phyloP scores from a whole-genome alignment of 1,140 invertebrate species.

The Drosophila arawakana region DNA sequence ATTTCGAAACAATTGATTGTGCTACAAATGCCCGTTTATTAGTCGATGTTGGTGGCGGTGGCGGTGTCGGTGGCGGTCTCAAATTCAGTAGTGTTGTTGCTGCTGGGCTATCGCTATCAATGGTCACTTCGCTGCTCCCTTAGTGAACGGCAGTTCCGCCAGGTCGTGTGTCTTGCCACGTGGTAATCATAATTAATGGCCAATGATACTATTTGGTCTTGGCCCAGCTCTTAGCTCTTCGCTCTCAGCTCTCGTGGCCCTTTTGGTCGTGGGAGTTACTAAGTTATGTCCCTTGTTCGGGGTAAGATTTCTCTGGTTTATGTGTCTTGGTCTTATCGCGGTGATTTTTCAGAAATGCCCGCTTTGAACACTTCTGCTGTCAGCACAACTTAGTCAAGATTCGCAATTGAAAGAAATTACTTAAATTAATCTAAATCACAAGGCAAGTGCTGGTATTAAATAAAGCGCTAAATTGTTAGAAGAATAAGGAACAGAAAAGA shows the following conservation, averaged over 20 bases:
- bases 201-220: conserved; percentile 65
- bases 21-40: conserved; percentile 82
- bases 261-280: conserved; percentile 40
- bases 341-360: conserved; percentile 58
- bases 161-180: conserved; percentile 79
- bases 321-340: conserved; percentile 45
- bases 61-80: background rate
- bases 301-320: conserved; percentile 46
- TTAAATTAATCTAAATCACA: conserved; percentile 36
- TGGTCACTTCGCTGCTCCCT: conserved; percentile 31
- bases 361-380: conserved; percentile 12
- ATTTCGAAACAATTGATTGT: conserved; percentile 82
- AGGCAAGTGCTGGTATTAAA: background rate
- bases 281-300: conserved; percentile 36
- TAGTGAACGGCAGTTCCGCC: conserved; percentile 65
- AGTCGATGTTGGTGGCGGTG: conserved; percentile 44
- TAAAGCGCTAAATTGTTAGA: background rate
- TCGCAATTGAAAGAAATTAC: conserved; percentile 68
- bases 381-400: conserved; percentile 21
- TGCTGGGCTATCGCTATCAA: background rate
- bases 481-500: no score
- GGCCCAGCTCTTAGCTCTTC: conserved; percentile 25
- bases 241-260: conserved; percentile 1
- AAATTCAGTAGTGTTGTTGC: conserved; percentile 14
- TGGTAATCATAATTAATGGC: conserved; percentile 82